A percentile compares a stretch with the other conserved stretches of the same genome.
These are phyloP conservation scores for Ailurus styani DNA, from an alignment of 2,113 vertebrate species.

Conservation along the genomic window DNA sequence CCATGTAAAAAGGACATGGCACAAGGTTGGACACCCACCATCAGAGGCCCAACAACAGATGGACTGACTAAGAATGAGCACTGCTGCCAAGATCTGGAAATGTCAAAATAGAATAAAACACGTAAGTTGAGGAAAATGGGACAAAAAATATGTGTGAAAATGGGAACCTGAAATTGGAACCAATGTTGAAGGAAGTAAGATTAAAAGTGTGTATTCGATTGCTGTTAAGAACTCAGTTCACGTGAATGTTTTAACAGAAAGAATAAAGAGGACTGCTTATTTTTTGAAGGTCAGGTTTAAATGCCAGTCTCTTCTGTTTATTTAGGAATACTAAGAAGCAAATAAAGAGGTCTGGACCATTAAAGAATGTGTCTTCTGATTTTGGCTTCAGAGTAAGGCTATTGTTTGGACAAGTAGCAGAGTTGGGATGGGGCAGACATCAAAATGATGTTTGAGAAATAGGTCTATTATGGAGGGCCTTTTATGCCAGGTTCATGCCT, in stretches of 20 bases:
- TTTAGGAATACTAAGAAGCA: background rate
- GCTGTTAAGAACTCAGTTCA: background rate
- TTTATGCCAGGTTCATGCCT: background rate
- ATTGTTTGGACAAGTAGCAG: background rate
- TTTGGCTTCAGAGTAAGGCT: background rate
- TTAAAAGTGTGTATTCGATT: background rate
- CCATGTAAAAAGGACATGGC: constrained; percentile 48
- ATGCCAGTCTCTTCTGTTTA: background rate
- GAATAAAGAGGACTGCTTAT: background rate
- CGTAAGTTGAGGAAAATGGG: constrained; percentile 10
- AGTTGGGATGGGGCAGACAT: background rate
- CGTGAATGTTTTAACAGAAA: background rate
- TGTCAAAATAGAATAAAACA: constrained; percentile 67
- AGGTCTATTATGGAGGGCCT: background rate
- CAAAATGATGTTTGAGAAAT: background rate
- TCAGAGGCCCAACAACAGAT: constrained; percentile 71
- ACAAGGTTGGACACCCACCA: constrained; percentile 61
- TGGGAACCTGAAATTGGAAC: constrained; percentile 23
- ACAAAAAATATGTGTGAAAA: constrained; percentile 27
- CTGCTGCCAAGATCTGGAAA: constrained; percentile 67
- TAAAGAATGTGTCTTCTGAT: background rate
- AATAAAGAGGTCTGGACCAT: background rate
- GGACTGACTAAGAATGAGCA: constrained; percentile 47
- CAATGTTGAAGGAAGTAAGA: background rate
- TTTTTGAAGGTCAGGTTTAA: background rate